Evolutionary conservation across 2,113 vertebrate species (phyloP).

Genomic region (Dipodomys ordii): DNA sequence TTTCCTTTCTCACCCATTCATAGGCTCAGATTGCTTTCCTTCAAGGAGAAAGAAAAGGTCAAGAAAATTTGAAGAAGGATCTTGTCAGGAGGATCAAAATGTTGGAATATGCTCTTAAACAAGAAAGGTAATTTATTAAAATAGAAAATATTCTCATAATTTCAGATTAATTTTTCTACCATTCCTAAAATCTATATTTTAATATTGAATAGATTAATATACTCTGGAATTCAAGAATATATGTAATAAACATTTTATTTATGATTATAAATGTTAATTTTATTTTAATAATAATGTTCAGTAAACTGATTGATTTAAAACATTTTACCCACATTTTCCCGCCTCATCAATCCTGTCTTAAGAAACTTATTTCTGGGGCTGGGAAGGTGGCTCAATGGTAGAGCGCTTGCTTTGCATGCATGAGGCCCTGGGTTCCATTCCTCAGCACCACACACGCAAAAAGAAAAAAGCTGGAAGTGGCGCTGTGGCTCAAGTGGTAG

Average conservation of each 20-base stretch:
- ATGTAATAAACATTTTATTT: slow-evolving; percentile 9
- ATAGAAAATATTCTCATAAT: neutral
- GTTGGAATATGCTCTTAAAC: slow-evolving; percentile 93
- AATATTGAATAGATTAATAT: neutral
- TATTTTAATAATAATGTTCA: slow-evolving; percentile 6
- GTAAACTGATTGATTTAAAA: neutral
- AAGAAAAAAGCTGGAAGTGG: too few relatives aligned
- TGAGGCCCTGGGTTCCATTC: too few relatives aligned
- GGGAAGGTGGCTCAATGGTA: too few relatives aligned
- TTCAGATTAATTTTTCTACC: neutral
- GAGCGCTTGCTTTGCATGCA: too few relatives aligned
- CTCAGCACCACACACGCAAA: too few relatives aligned
- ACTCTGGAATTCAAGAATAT: slow-evolving; percentile 31
- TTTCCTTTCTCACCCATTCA: slow-evolving; percentile 71
- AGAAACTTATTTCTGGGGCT: neutral
- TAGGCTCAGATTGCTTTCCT: slow-evolving; percentile 93
- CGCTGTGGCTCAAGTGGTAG: too few relatives aligned
- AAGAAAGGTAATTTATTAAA: slow-evolving; percentile 88
- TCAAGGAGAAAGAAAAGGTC: slow-evolving; percentile 92
- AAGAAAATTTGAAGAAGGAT: slow-evolving; percentile 94
- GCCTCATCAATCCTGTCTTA: neutral
- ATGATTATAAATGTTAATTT: neutral
- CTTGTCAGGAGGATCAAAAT: slow-evolving; percentile 93
- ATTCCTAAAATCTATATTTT: slow-evolving; percentile 46
- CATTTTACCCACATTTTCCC: neutral